phyloP scores from a whole-genome alignment of 2,888 invertebrate species.

The Sarcophaga rosellei region DNA sequence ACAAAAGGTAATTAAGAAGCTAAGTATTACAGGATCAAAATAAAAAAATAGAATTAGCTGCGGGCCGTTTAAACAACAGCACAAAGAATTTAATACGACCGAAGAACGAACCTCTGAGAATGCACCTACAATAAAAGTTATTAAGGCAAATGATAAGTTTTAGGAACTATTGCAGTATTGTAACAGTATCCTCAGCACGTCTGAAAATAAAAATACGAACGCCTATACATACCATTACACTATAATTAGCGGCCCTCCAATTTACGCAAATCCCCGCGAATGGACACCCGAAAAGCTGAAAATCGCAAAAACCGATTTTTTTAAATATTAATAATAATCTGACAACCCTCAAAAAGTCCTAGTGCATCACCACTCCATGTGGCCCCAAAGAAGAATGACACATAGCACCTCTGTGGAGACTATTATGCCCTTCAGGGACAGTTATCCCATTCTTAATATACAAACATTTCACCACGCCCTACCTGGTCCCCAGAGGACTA shows the following conservation, averaged over 20 bases:
- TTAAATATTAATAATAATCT: constrained; percentile 53
- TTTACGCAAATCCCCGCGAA: constrained; percentile 50
- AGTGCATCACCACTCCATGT: constrained; percentile 65
- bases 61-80: constrained; percentile 46
- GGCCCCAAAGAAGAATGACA: constrained; percentile 57
- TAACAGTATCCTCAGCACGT: constrained; percentile 35
- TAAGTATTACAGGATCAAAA: background rate
- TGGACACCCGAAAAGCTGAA: constrained; percentile 54
- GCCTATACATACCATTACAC: constrained; percentile 62
- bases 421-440: constrained; percentile 71
- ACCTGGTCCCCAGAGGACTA: constrained; percentile 69
- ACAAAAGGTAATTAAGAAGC: background rate
- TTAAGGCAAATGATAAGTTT: constrained; percentile 22
- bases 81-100: constrained; percentile 39
- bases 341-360: constrained; percentile 62
- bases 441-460: constrained; percentile 73
- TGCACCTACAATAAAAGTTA: constrained; percentile 35
- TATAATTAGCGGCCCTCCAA: constrained; percentile 55
- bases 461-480: constrained; percentile 69
- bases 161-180: constrained; percentile 13
- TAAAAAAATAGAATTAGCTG: constrained; percentile 37
- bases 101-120: constrained; percentile 1
- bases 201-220: constrained; percentile 28
- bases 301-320: constrained; percentile 57
- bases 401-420: constrained; percentile 57